These are phyloP conservation scores for Parasteatoda tepidariorum DNA, from an alignment of 1,140 invertebrate genomes.

Conservation along the genomic window DNA sequence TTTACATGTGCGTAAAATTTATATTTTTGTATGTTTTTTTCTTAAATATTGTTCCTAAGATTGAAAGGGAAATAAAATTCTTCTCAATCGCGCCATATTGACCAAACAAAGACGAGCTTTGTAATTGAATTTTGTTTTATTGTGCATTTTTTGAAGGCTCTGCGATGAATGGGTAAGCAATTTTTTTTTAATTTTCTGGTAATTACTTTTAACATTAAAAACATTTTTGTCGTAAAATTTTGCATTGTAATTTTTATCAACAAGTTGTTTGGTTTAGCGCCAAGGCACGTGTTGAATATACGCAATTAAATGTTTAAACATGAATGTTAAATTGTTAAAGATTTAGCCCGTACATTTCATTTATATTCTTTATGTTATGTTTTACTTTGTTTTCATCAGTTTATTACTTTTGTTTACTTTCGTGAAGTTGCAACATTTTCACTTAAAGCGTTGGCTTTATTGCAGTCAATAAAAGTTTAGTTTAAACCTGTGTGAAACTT, in stretches of 20 bases:
- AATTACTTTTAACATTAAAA: not conserved
- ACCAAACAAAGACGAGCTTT: slow-evolving; percentile 15
- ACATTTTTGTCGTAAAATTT: not conserved
- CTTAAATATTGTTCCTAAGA: not conserved
- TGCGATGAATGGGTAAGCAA: slow-evolving; percentile 39
- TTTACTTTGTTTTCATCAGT: not conserved
- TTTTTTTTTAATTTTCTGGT: not conserved
- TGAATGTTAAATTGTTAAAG: not conserved
- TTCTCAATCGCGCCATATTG: slow-evolving; percentile 38
- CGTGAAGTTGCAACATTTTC: not conserved
- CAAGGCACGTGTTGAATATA: slow-evolving; percentile 37
- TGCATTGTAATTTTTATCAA: slow-evolving; percentile 4
- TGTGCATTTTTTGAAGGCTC: not conserved
- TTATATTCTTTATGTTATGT: not conserved
- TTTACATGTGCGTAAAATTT: not conserved
- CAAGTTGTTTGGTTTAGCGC: slow-evolving; percentile 32
- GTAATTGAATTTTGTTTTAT: not conserved
- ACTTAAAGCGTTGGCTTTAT: not conserved
- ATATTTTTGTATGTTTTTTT: not conserved
- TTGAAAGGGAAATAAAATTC: not conserved
- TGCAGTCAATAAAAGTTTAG: not conserved
- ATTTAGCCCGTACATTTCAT: not conserved
- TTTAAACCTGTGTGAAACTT: too few relatives aligned
- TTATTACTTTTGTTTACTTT: not conserved
- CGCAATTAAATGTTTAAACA: not conserved